A percentile compares a stretch with the other conserved stretches of the same genome.
Evolutionary conservation across 2,888 invertebrate genomes (phyloP).

Genomic region (Parnassius mnemosyne): DNA sequence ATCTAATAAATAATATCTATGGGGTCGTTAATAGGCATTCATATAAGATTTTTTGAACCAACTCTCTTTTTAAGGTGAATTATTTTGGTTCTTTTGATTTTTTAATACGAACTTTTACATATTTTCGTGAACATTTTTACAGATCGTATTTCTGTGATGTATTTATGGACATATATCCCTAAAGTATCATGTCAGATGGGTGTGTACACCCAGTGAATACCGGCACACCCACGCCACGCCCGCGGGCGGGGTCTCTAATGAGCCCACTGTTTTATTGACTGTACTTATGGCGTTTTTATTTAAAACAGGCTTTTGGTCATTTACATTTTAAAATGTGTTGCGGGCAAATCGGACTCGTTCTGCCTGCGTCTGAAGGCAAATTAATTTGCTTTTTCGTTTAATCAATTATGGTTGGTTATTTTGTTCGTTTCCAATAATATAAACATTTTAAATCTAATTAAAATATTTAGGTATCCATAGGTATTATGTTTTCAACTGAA

Average conservation of each 20-base stretch:
- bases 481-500: no score
- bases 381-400: no score
- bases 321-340: slow-evolving; percentile 22
- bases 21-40: no score
- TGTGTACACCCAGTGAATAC: slow-evolving; percentile 33
- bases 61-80: no score
- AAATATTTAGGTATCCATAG: no score
- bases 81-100: no score
- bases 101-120: no score
- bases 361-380: background rate
- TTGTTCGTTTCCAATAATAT: no score
- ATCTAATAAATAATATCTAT: no score
- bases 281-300: slow-evolving; percentile 31
- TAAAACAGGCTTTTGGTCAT: slow-evolving; percentile 29
- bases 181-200: slow-evolving; percentile 29
- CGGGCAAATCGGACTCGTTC: slow-evolving; percentile 1
- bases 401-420: no score
- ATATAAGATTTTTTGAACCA: no score
- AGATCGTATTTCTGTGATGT: slow-evolving; percentile 1
- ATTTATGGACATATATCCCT: slow-evolving; percentile 10
- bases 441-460: no score
- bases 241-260: slow-evolving; percentile 60
- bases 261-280: slow-evolving; percentile 42
- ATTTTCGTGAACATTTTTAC: background rate
- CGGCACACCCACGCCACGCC: slow-evolving; percentile 49